Conservation (phyloP, 2,113 vertebrate species). For the Mobula hypostoma region DNA sequence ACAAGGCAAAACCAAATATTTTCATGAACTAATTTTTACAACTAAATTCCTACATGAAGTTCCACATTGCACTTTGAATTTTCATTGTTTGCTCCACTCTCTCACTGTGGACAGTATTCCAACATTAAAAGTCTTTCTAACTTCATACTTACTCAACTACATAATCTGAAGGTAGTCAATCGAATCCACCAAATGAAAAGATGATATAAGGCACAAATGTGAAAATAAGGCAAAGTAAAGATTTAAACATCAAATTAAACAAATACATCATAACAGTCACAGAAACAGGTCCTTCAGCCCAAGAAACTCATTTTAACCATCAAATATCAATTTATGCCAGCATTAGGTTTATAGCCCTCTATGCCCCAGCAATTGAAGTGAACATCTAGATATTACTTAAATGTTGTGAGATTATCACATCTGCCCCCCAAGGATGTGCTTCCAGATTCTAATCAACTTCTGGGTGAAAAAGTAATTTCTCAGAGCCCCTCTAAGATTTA, state of each 20-base stretch:
- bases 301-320: too few species aligned
- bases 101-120: not conserved
- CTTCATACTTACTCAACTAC: not conserved
- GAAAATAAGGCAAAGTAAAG: constrained; percentile 26
- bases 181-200: not conserved
- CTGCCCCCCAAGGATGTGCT: too few species aligned
- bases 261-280: not conserved
- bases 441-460: too few species aligned
- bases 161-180: not conserved
- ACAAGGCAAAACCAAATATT: not conserved
- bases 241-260: constrained; percentile 24
- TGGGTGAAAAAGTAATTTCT: too few species aligned
- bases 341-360: too few species aligned
- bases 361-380: too few species aligned
- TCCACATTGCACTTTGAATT: not conserved
- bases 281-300: too few species aligned
- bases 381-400: too few species aligned
- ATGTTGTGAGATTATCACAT: too few species aligned
- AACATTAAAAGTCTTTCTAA: not conserved
- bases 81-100: not conserved
- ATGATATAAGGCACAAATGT: not conserved
- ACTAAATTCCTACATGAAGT: not conserved
- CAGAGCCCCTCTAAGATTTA: too few species aligned
- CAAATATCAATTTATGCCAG: too few species aligned
- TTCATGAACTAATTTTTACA: not conserved